Evolutionary conservation across 2,113 vertebrate genomes (phyloP), one percentile per base, ranked within the genome.

Genomic region (Amblyornis subalaris): DNA sequence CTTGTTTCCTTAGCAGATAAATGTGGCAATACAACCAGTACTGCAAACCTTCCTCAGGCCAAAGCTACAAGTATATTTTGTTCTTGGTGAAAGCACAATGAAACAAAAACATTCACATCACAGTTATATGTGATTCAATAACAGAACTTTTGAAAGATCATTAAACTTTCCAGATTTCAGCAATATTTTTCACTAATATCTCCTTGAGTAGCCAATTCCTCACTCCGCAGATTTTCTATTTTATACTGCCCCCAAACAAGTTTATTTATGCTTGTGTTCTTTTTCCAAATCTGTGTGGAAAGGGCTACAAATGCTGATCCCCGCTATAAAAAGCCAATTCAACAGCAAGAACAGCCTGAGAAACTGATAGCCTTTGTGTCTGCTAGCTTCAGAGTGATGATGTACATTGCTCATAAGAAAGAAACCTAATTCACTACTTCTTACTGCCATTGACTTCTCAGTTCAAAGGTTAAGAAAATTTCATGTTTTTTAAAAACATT

Each of bases 391-490:
- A 57, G 24, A 82, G 67, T 84, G 84, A 92, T 90, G 47, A 88
- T 47, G 66, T 91, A 82, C 78, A 64, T 80, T 80, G 47, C 40
- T 84, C 55, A 38, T 50, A 83, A 87, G 72, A 89, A 83, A 54
- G 74, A 88, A 89, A 79, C 73, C n/a, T 76, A 90, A 48, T 60
- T 97, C 71, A 76, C 76, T 91, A 70, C 82, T 86, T 88, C 64
- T 95, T 21, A 24, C 51, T 79, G 33, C 42, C 36, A 76, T 6
- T 82, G 77, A 89, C 50, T 83, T 67, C 48, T 36, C 12, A 90
- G 79, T 81, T 97, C 88, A 97, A 96, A 96, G 91, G 75, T 95
- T 90, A 97, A 94, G 58, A 66, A 85, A 94, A 92, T 36, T 58
- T 20, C 26, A 26, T 83, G 65, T 9, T 91, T 95, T 85, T 66